Evolutionary conservation across 2,113 vertebrate species (phyloP).

Genomic region (Martes martes): DNA sequence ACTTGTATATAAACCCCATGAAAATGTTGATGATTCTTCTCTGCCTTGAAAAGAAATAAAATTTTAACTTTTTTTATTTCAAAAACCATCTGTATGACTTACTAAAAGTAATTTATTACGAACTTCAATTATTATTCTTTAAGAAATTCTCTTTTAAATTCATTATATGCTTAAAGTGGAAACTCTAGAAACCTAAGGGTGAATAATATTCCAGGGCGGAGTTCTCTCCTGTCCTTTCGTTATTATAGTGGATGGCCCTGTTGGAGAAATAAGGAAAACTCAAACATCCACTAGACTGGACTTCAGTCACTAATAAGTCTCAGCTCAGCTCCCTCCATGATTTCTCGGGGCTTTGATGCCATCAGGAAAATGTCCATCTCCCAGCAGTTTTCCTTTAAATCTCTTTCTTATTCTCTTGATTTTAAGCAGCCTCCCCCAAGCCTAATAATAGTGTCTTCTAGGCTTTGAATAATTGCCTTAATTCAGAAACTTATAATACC

Average conservation of each 20-base stretch:
- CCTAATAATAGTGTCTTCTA: not conserved
- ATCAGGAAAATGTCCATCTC: not conserved
- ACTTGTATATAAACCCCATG: not conserved
- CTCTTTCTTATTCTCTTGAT: not conserved
- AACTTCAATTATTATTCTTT: not conserved
- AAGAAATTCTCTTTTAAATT: not conserved
- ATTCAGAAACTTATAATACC: not conserved
- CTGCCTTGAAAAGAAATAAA: not conserved
- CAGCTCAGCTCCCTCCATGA: not conserved
- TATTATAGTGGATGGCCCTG: not conserved
- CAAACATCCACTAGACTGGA: not conserved
- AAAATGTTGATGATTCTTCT: not conserved
- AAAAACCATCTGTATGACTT: not conserved
- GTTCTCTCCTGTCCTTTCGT: not conserved
- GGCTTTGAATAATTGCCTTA: not conserved
- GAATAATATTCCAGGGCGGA: not conserved
- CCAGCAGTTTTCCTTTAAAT: not conserved
- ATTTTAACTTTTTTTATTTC: not conserved
- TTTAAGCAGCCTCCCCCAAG: not conserved
- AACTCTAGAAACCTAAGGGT: not conserved
- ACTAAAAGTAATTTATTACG: not conserved
- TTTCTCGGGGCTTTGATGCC: not conserved
- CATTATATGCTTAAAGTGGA: not conserved
- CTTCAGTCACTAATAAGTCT: not conserved
- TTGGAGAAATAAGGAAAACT: not conserved